Evolutionary conservation across 2,797 vertebrate species (phyloP).

Genomic region (Etheostoma nigrum): DNA sequence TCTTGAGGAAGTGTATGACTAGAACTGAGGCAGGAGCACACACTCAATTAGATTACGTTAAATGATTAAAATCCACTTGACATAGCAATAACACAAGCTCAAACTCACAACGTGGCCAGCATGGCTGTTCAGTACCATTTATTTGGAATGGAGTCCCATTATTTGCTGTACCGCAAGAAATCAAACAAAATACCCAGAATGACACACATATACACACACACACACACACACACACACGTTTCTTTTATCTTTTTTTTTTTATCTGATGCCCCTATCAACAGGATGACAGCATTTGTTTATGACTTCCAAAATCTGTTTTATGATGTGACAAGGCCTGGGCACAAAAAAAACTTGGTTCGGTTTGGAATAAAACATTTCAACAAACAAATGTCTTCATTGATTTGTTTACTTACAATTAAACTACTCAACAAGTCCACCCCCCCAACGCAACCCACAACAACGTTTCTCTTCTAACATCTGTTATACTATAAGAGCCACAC

Average conservation of each 20-base stretch:
- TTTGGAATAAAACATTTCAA: background rate
- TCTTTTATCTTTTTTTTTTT: background rate
- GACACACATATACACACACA: background rate
- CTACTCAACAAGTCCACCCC: no score
- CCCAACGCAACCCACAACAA: no score
- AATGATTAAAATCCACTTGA: conserved; percentile 29
- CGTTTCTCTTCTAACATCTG: no score
- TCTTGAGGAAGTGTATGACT: background rate
- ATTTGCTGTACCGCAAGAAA: background rate
- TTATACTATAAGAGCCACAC: no score
- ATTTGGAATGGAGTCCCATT: background rate
- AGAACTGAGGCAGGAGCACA: background rate
- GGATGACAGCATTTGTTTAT: background rate
- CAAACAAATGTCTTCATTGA: no score
- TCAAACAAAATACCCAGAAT: background rate
- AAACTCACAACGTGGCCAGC: background rate
- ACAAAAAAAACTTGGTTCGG: background rate
- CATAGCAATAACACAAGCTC: conserved; percentile 7
- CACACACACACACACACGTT: no score
- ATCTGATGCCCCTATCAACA: background rate
- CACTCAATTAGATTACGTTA: conserved; percentile 8
- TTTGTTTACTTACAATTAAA: no score
- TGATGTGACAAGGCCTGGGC: background rate
- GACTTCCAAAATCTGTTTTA: background rate
- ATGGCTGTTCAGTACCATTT: background rate